Percentiles rank a stretch among this genome's conserved stretches.
Conservation (phyloP, 2,113 vertebrate genomes). For the Symphodus melops region DNA sequence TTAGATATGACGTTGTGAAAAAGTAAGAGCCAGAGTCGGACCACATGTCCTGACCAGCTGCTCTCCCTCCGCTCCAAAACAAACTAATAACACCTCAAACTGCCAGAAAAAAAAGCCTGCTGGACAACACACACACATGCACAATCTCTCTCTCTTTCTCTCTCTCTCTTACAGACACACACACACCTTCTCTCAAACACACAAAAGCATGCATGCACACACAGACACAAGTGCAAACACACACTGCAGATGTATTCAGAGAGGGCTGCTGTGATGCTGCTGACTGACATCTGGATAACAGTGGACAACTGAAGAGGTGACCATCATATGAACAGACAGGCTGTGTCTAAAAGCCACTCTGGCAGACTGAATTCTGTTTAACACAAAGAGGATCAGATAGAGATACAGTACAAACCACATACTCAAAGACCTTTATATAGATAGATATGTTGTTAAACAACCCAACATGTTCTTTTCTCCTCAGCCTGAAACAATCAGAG, state of each 20-base stretch:
- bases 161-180: no score
- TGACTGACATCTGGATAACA: conserved; percentile 46
- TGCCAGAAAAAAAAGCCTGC: conserved; percentile 37
- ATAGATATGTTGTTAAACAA: conserved; percentile 42
- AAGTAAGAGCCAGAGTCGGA: conserved; percentile 49
- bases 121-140: conserved; percentile 14
- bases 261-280: conserved; percentile 22
- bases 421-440: conserved; percentile 26
- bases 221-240: background rate
- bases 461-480: conserved; percentile 52
- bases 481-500: conserved; percentile 55
- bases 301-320: conserved; percentile 14
- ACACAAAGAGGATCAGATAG: background rate
- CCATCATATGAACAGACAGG: conserved; percentile 29
- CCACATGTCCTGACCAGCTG: conserved; percentile 64
- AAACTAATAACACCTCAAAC: conserved; percentile 59
- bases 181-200: no score
- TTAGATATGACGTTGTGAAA: conserved; percentile 49
- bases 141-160: no score
- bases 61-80: conserved; percentile 27
- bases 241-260: conserved; percentile 20
- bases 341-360: conserved; percentile 24
- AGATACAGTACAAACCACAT: conserved; percentile 16
- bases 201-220: no score
- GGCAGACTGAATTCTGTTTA: conserved; percentile 7